These are phyloP conservation scores for Axis porcinus DNA, from an alignment of 2,113 vertebrate genomes.

Conservation along the genomic window DNA sequence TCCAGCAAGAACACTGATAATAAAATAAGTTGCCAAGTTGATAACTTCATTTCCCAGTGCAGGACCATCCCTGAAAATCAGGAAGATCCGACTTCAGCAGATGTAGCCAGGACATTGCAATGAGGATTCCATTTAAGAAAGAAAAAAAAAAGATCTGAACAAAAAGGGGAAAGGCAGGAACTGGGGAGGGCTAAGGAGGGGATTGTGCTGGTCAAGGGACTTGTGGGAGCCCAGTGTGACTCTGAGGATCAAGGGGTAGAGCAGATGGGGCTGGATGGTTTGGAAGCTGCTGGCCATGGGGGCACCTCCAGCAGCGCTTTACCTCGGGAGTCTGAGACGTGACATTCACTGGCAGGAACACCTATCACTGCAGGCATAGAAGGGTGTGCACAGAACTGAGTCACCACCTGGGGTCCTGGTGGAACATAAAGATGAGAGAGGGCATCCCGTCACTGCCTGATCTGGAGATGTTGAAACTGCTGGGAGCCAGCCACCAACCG, in stretches of 20 bases:
- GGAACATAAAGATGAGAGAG: fast-evolving
- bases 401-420: fast-evolving
- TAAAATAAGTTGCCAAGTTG: no score
- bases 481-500: background rate
- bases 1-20: background rate
- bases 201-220: background rate
- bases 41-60: background rate
- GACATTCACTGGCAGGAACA: fast-evolving
- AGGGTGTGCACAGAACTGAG: fast-evolving
- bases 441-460: fast-evolving
- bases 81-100: fast-evolving
- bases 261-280: fast-evolving
- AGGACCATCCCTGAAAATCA: background rate
- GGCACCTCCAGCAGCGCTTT: background rate
- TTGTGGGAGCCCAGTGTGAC: fast-evolving
- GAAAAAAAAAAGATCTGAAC: no score
- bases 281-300: fast-evolving
- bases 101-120: fast-evolving
- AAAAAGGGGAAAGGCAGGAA: fast-evolving
- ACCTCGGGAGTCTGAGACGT: fast-evolving
- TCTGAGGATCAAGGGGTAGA: background rate
- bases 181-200: fast-evolving
- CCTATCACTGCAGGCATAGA: fast-evolving
- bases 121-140: background rate
- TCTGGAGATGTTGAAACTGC: fast-evolving